Conservation (phyloP, 2,113 vertebrate genomes). For the Dipodomys ordii region DNA sequence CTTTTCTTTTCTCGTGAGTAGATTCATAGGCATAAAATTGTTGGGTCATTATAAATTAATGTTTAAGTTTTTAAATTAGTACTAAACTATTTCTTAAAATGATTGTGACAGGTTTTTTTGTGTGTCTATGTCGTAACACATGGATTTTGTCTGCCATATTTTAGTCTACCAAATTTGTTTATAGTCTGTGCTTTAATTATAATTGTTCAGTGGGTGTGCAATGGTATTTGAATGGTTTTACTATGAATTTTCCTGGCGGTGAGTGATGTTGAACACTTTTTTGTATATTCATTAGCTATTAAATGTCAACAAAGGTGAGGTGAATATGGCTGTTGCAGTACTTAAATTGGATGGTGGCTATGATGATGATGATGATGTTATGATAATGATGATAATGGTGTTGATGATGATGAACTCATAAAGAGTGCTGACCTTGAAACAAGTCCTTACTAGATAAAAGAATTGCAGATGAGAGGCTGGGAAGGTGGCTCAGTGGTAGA, state of each 20-base stretch:
- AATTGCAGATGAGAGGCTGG: not conserved
- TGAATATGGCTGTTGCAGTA: not conserved
- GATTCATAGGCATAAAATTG: not conserved
- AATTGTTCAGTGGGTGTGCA: not conserved
- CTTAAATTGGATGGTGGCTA: not conserved
- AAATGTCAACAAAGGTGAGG: not conserved
- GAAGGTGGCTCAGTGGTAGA: no score
- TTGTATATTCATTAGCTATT: not conserved
- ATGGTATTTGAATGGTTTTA: not conserved
- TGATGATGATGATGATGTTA: no score
- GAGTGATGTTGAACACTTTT: not conserved
- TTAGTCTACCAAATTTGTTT: not conserved
- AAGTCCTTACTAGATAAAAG: not conserved
- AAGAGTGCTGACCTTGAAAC: not conserved
- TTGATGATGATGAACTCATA: not conserved
- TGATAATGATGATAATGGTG: not conserved
- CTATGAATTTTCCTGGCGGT: not conserved
- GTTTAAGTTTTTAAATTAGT: not conserved
- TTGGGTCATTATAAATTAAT: not conserved
- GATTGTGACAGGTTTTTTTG: not conserved
- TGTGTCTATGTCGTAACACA: not conserved
- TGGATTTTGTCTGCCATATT: not conserved
- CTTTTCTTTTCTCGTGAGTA: constrained; percentile 13
- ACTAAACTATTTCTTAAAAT: not conserved
- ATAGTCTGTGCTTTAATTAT: not conserved